Evolutionary conservation across 2,113 vertebrate genomes (phyloP).

Genomic region (Phaetusa simplex): DNA sequence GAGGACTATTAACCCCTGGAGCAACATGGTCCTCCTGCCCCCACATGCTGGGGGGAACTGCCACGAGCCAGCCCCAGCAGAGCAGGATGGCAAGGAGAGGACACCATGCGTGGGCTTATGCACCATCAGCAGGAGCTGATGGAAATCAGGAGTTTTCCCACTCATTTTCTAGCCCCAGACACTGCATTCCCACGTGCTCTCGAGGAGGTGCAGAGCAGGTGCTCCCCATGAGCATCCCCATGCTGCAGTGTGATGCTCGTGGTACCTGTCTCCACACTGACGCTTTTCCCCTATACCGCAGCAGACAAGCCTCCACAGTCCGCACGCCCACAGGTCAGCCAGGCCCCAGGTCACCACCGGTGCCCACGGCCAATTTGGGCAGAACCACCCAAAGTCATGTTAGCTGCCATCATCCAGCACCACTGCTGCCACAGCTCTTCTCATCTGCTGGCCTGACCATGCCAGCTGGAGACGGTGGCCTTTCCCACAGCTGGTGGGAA

Average conservation of each 20-base stretch:
- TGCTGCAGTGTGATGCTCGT: accelerated
- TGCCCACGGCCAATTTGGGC: too few species aligned
- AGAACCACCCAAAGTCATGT: background rate
- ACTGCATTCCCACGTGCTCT: background rate
- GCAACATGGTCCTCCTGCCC: background rate
- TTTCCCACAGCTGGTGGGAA: background rate
- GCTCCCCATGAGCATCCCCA: accelerated
- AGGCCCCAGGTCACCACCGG: accelerated
- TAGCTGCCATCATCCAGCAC: background rate
- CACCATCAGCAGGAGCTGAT: too few species aligned
- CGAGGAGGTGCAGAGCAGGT: accelerated
- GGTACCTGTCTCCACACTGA: accelerated
- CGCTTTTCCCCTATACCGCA: accelerated
- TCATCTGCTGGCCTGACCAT: background rate
- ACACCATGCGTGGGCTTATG: background rate
- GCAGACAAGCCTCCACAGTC: background rate
- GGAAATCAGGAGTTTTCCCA: background rate
- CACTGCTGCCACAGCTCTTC: background rate
- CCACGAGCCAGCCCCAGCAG: accelerated
- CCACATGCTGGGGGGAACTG: accelerated
- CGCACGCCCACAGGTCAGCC: accelerated
- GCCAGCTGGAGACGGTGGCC: accelerated
- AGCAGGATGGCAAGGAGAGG: background rate
- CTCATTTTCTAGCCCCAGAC: background rate
- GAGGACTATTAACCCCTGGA: background rate